Conservation (phyloP, 2,113 vertebrate genomes). For the Muntiacus reevesi region DNA sequence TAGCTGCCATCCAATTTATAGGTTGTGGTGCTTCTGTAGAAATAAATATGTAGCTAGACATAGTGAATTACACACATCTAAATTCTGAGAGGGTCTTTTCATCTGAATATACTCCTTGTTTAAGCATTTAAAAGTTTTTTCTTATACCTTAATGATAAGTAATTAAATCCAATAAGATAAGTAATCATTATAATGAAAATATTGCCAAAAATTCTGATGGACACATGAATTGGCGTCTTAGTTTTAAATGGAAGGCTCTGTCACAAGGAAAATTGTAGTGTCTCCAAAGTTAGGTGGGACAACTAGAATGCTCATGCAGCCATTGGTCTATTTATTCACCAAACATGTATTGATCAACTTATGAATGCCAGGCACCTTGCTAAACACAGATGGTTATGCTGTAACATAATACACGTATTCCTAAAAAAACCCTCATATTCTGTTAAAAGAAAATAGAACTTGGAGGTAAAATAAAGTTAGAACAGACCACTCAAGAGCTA, state of each 20-base stretch:
- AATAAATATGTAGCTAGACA: not conserved
- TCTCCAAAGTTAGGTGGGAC: not conserved
- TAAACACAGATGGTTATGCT: not conserved
- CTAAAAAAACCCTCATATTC: not conserved
- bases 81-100: not conserved
- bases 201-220: not conserved
- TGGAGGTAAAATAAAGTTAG: not conserved
- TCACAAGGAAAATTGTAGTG: not conserved
- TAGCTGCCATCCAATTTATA: not conserved
- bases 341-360: not conserved
- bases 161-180: constrained; percentile 27
- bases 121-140: not conserved
- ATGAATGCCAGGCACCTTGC: not conserved
- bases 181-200: constrained; percentile 4
- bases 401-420: not conserved
- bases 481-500: not conserved
- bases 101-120: not conserved
- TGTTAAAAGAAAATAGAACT: not conserved
- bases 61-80: not conserved
- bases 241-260: not conserved
- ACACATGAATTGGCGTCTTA: not conserved
- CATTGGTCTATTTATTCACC: not conserved
- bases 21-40: not conserved
- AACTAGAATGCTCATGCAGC: not conserved
- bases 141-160: not conserved